Base-by-base conservation (phyloP, 2,113 vertebrate genomes). In the Megaceryle maxima region DNA sequence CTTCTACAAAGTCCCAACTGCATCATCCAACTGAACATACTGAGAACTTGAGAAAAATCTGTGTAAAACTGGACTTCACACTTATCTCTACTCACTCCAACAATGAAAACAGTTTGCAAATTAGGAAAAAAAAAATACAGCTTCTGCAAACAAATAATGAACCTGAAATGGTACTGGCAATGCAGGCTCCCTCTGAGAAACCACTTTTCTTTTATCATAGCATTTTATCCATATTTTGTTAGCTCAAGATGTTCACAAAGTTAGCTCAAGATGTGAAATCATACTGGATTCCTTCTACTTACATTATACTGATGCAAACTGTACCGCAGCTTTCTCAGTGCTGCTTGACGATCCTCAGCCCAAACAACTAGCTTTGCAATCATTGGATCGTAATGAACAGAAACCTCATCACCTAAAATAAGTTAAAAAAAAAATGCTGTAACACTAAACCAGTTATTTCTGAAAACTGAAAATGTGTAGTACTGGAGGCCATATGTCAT, bases 281-380 rank as follows among this genome's bases (percentile, higher is more conserved):
- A 9, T 4, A 10, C 46, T 6, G 26, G 8, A 18, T 1, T 46
- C 26, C 53, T 70, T 80, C 10, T 43, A 98, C 99, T 99, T 95
- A 99, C 99, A 1, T 99, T 99, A 87, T 99, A 99, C 83, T 99
- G 99, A 31, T 80, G 98, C 94, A 99, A 98, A 92, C 98, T 98
- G 97, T 98, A 98, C 11, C 98, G 96, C 85, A 99, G 97, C 90
- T 98, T 99, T n/a, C 97, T 98, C 91, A 99, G 96, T 11, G 99
- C 99, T 9, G 99, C 98, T 31, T 95, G 97, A 6, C 99, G 98
- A 94, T 99, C 99, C 76, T 99, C 98, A 8, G 98, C 99, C 99
- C 99, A 99, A 10, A 99, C 99, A 9, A 99, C 99, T 4, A 99
- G 98, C 93, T 99, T 99, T 4, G 99, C 99, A 39, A 99, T 99